A percentile compares a stretch with the other conserved stretches of the same genome.
Evolutionary conservation across 35 echinoderm and acorn worm genomes (phyloP).

Genomic region (Lytechinus variegatus): DNA sequence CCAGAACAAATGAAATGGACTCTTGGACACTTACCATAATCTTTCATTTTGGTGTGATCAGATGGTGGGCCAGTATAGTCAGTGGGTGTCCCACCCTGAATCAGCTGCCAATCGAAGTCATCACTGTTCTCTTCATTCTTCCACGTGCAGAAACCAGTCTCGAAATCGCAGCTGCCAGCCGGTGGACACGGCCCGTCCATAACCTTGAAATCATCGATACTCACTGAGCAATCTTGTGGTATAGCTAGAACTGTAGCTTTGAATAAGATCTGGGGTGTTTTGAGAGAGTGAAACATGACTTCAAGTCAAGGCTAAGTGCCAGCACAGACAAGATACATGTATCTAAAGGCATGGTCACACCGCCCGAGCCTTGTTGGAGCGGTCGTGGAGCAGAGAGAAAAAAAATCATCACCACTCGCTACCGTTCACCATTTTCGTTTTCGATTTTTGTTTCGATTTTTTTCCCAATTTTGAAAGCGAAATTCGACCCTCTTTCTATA

Average conservation of each 20-base stretch:
- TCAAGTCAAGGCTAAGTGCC: too few relatives aligned
- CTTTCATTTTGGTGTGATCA: constrained; percentile 81
- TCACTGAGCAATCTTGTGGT: constrained; percentile 61
- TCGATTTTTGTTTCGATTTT: too few relatives aligned
- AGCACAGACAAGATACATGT: too few relatives aligned
- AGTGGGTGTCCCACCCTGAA: constrained; percentile 68
- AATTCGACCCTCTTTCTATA: too few relatives aligned
- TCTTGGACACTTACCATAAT: constrained; percentile 59
- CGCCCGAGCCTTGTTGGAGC: too few relatives aligned
- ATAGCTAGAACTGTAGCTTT: not conserved
- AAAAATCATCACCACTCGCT: too few relatives aligned
- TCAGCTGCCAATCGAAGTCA: constrained; percentile 89
- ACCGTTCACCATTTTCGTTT: too few relatives aligned
- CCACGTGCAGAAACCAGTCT: constrained; percentile 85
- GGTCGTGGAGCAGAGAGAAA: too few relatives aligned
- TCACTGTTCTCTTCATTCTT: constrained; percentile 67
- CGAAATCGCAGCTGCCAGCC: constrained; percentile 79
- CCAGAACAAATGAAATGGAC: too few relatives aligned
- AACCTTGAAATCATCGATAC: constrained; percentile 75
- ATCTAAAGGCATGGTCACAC: too few relatives aligned
- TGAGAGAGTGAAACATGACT: too few relatives aligned
- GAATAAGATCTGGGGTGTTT: not conserved
- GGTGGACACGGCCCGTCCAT: constrained; percentile 53
- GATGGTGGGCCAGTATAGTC: constrained; percentile 79
- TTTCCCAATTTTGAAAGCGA: too few relatives aligned